A percentile compares a stretch with the other conserved stretches of the same genome.
Evolutionary conservation across 2,797 vertebrate species (phyloP).

Genomic region (Myiotriccus ornatus): DNA sequence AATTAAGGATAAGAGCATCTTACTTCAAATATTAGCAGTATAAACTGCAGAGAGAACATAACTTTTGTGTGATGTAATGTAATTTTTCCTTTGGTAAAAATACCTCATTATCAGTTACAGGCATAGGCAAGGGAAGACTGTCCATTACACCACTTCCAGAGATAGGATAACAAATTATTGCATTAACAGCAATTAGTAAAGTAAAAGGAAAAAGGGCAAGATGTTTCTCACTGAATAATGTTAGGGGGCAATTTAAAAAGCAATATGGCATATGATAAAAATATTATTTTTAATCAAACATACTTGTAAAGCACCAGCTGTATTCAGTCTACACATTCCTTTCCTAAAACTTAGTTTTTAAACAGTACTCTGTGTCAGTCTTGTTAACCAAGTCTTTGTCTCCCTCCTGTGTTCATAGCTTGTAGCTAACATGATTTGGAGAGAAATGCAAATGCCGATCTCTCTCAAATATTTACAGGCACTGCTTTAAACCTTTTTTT

Average conservation of each 20-base stretch:
- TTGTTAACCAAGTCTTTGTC: slow-evolving; percentile 70
- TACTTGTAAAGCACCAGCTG: neutral
- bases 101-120: neutral
- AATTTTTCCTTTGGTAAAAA: neutral
- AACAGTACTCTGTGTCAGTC: neutral
- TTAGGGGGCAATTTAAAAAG: neutral
- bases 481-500: neutral
- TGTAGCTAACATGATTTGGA: slow-evolving; percentile 5
- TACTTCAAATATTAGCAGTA: neutral
- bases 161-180: neutral
- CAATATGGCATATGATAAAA: neutral
- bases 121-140: neutral
- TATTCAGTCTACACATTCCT: neutral
- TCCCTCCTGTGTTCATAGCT: slow-evolving; percentile 73
- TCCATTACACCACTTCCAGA: neutral
- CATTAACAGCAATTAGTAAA: neutral
- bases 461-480: neutral
- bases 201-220: neutral
- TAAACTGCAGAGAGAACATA: neutral
- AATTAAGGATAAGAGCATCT: neutral
- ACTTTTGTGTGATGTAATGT: neutral
- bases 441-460: neutral
- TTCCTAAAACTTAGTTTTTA: neutral
- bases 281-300: neutral
- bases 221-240: neutral